These are phyloP conservation scores for Varanus salvator DNA, from an alignment of 2,113 vertebrate species.

Conservation along the genomic window DNA sequence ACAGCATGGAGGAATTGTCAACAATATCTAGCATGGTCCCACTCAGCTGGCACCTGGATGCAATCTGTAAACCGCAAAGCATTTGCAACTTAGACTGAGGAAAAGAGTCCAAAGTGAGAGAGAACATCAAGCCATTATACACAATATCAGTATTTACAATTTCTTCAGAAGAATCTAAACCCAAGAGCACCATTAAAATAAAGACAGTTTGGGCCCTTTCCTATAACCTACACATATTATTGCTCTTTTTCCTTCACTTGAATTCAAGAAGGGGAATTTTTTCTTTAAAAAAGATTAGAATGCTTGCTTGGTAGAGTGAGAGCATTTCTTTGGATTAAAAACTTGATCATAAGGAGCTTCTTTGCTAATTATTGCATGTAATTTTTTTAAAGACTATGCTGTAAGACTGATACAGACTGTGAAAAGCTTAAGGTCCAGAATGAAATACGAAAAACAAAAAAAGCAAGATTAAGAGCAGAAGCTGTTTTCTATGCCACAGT, in stretches of 20 bases:
- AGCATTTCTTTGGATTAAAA: background rate
- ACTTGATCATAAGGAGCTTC: background rate
- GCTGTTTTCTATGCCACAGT: background rate
- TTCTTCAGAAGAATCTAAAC: background rate
- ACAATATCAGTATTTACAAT: background rate
- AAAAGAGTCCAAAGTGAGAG: background rate
- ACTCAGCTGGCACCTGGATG: constrained; percentile 67
- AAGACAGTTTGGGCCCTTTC: background rate
- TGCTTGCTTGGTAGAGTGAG: background rate
- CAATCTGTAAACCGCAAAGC: constrained; percentile 77
- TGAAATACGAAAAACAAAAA: background rate
- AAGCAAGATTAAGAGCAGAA: background rate
- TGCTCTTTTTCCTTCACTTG: background rate
- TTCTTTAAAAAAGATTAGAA: background rate
- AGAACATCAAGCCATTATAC: background rate
- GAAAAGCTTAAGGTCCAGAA: background rate
- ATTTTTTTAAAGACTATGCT: background rate
- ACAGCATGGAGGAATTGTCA: constrained; percentile 89
- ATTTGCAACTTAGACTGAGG: background rate
- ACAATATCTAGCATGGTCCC: constrained; percentile 88
- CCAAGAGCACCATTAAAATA: background rate
- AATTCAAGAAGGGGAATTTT: background rate
- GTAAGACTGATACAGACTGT: background rate
- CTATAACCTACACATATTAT: background rate
- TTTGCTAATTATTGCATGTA: background rate